phyloP scores from a whole-genome alignment of 2,113 vertebrate genomes.

The Calyptomena viridis region DNA sequence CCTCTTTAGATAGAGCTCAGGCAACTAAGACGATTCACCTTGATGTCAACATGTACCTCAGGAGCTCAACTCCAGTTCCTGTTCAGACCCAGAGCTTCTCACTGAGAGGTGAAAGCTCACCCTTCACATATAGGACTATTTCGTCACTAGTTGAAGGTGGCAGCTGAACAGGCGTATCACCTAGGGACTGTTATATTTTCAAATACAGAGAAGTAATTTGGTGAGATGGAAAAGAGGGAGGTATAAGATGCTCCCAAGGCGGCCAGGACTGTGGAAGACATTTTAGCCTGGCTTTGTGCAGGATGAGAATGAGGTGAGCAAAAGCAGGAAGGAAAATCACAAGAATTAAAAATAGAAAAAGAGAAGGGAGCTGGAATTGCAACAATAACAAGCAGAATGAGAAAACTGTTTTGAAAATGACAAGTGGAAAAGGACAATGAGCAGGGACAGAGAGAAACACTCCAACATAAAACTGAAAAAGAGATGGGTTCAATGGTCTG shows the following conservation, averaged over 20 bases:
- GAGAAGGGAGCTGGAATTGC: not conserved
- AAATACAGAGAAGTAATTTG: not conserved
- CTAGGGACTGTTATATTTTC: not conserved
- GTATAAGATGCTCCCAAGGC: not conserved
- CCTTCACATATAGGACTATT: not conserved
- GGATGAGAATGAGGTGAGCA: not conserved
- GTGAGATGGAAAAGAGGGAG: not conserved
- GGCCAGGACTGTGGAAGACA: not conserved
- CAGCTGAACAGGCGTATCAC: not conserved
- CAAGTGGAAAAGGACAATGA: not conserved
- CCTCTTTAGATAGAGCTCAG: not conserved
- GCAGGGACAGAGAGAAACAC: not conserved
- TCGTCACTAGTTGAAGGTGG: not conserved
- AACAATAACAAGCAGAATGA: not conserved
- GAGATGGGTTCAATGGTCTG: not conserved
- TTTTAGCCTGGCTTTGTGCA: not conserved
- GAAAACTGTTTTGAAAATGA: not conserved
- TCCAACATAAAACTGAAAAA: not conserved
- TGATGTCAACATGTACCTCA: not conserved
- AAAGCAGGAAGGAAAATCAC: not conserved
- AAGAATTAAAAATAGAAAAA: not conserved
- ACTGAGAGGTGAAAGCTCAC: not conserved
- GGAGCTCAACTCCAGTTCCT: not conserved
- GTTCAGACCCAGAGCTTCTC: not conserved
- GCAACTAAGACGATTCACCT: not conserved